These are phyloP conservation scores for Lypha dubia DNA, from an alignment of 2,888 invertebrate species.

Conservation along the genomic window DNA sequence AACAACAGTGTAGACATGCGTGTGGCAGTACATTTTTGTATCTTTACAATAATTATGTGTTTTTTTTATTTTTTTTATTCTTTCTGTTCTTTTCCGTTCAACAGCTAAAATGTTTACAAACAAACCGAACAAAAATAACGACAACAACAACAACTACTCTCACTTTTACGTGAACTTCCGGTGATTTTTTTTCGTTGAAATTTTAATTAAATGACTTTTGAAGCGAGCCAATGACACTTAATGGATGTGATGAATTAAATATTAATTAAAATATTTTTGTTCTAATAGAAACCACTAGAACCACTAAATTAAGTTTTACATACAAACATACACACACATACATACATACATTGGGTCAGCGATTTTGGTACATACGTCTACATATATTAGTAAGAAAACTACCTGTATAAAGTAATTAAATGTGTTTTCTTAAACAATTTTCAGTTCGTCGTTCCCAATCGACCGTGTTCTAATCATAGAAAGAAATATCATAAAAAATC, in stretches of 20 bases:
- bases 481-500: too few species aligned
- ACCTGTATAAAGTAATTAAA: too few species aligned
- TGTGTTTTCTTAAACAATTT: too few species aligned
- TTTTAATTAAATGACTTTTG: constrained; percentile 14
- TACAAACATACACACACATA: too few species aligned
- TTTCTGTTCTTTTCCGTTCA: constrained; percentile 16
- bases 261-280: not conserved
- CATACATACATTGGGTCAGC: too few species aligned
- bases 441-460: too few species aligned
- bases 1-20: not conserved
- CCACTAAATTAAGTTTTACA: too few species aligned
- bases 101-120: constrained; percentile 40
- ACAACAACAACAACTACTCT: constrained; percentile 35
- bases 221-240: constrained; percentile 28
- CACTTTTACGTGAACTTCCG: constrained; percentile 54
- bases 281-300: too few species aligned
- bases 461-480: too few species aligned
- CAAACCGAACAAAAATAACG: constrained; percentile 6
- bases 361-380: too few species aligned
- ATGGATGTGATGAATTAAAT: not conserved
- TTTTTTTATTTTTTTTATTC: constrained; percentile 2
- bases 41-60: constrained; percentile 27
- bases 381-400: too few species aligned
- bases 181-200: not conserved
- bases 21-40: constrained; percentile 13